Conservation (phyloP, 2,888 invertebrate genomes). For the Hyposoter didymator region DNA sequence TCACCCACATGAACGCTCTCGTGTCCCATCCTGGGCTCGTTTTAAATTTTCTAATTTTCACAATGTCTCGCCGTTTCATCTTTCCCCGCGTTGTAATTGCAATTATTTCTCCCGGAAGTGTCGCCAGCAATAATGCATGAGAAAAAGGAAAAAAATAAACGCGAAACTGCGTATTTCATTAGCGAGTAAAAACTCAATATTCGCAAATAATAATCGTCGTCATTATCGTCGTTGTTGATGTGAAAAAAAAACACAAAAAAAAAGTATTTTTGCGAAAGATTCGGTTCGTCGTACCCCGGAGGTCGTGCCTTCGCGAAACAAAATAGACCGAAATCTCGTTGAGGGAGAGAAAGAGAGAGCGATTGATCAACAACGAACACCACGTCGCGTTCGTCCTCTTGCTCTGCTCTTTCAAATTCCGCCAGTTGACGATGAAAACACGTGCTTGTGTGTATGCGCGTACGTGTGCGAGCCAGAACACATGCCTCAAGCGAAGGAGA, state of each 20-base stretch:
- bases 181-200: neutral
- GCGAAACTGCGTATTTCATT: neutral
- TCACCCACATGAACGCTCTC: neutral
- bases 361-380: neutral
- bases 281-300: slow-evolving; percentile 31
- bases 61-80: slow-evolving; percentile 4
- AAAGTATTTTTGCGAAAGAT: slow-evolving; percentile 23
- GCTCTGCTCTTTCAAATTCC: slow-evolving; percentile 1
- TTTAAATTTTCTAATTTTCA: neutral
- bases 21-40: neutral
- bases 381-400: neutral
- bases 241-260: slow-evolving; percentile 20
- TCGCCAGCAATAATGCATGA: neutral
- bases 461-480: neutral
- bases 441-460: neutral
- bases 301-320: neutral
- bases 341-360: neutral
- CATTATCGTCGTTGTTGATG: neutral
- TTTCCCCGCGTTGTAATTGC: slow-evolving; percentile 46
- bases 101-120: slow-evolving; percentile 53
- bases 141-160: neutral
- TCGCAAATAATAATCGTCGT: neutral
- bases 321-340: slow-evolving; percentile 5
- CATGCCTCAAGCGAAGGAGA: neutral
- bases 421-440: slow-evolving; percentile 6